Conservation (phyloP, 1,140 invertebrate genomes). For the Tachypleus tridentatus region DNA sequence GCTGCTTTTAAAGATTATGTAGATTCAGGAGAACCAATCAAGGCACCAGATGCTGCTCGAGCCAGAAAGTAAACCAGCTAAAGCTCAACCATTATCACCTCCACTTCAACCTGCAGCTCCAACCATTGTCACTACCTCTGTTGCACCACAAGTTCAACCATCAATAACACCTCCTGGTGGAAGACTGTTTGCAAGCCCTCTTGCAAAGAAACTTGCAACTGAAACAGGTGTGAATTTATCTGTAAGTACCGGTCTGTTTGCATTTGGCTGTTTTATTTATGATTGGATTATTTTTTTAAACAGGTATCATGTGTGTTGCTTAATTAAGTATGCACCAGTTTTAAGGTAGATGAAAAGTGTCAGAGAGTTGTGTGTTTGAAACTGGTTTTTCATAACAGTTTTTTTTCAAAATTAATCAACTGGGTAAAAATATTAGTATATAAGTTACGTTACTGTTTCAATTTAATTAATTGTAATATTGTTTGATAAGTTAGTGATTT, state of each 20-base stretch:
- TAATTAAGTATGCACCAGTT: slow-evolving; percentile 4
- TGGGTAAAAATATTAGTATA: too few relatives aligned
- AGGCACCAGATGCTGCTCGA: slow-evolving; percentile 34
- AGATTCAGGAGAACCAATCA: slow-evolving; percentile 33
- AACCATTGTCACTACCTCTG: slow-evolving; percentile 19
- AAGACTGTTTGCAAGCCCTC: slow-evolving; percentile 79
- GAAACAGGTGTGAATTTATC: slow-evolving; percentile 54
- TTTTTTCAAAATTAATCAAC: too few relatives aligned
- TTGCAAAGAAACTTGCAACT: slow-evolving; percentile 76
- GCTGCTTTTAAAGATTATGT: slow-evolving; percentile 52
- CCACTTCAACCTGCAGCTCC: slow-evolving; percentile 18
- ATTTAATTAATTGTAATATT: too few relatives aligned
- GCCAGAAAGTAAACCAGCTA: slow-evolving; percentile 25
- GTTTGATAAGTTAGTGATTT: too few relatives aligned
- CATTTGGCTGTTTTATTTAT: too few relatives aligned
- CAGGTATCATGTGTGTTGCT: background rate
- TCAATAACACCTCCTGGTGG: slow-evolving; percentile 36
- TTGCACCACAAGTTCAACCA: slow-evolving; percentile 27
- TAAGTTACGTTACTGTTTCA: too few relatives aligned
- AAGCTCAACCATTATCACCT: slow-evolving; percentile 23
- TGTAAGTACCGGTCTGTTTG: slow-evolving; percentile 39
- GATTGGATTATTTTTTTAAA: too few relatives aligned
- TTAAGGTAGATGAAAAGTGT: background rate
- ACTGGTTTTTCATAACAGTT: too few relatives aligned
- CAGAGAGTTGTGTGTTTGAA: too few relatives aligned